Evolutionary conservation across 2,797 vertebrate genomes (phyloP), one percentile per base, ranked within the genome.

Genomic region (Danio jaintianensis): DNA sequence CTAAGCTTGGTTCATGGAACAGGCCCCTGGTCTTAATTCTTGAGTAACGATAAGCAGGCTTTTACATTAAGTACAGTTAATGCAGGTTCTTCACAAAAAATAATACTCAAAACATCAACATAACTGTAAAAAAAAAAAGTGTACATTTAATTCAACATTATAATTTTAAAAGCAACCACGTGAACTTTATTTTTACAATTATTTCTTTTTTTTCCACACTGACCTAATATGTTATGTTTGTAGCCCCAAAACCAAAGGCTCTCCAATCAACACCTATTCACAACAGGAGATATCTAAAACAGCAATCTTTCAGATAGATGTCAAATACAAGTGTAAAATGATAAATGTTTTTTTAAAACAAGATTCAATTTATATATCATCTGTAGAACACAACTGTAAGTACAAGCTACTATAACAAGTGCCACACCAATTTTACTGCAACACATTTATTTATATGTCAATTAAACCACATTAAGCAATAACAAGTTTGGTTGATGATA

Each of bases 361-460:
- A 29, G 29, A 29, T 29, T 29, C 1, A 29, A 29, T 29, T 29
- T 29, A 29, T 29, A 29, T 6, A 16, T 36, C 7, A 36, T 52
- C n/a, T 20, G 6, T 66, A n/a, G n/a, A n/a, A n/a, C n/a, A n/a
- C n/a, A 45, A 64, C 43, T 29, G 4, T 7, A 64, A 64, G 42
- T 8, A 50, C 15, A 50, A 16, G 20, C 22, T 18, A 66, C 12
- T 22, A 42, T 18, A 43, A 3, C 43, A 68, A 61, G 8, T 8
- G 43, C 22, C 36, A 59, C 9, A 62, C 5, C 43, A 52, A 45
- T 43, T 45, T 67, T 5, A 78, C 74, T 52, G 47, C 6, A 64
- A 40, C 53, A 36, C 9, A 72, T 81, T 81, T 81, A 48, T 73
- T 84, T 55, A 55, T 29, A 29, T n/a, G n/a, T 36, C 62, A 75